Conservation (phyloP, 2,113 vertebrate genomes). For the Ancistrus triradiatus region DNA sequence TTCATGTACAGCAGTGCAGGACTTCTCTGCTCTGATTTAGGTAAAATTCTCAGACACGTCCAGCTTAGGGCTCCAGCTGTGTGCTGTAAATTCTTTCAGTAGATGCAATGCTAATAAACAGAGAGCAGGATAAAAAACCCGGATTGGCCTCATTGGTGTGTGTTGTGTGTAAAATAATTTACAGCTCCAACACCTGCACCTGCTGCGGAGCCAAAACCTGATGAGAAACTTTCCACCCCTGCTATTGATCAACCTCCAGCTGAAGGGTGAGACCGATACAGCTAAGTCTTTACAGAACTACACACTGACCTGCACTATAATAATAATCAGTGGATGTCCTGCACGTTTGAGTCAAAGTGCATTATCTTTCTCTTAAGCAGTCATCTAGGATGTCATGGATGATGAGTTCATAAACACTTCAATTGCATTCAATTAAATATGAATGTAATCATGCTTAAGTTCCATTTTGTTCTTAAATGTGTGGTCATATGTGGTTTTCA, state of each 20-base stretch:
- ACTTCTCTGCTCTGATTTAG: neutral
- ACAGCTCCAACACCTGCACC: slow-evolving; percentile 5
- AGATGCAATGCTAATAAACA: neutral
- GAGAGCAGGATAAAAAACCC: neutral
- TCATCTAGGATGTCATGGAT: no score
- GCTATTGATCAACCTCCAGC: neutral
- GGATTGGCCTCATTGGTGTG: neutral
- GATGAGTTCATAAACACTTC: no score
- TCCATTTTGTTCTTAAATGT: no score
- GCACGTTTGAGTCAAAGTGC: no score
- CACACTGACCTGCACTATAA: no score
- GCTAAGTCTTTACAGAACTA: no score
- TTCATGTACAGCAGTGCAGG: neutral
- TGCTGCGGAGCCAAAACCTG: slow-evolving; percentile 14
- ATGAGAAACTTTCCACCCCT: slow-evolving; percentile 16
- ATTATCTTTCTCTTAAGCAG: no score
- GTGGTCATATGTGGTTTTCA: no score
- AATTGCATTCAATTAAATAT: no score
- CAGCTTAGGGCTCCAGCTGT: slow-evolving; percentile 1
- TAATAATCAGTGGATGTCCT: no score
- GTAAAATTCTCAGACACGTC: neutral
- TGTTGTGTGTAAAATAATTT: slow-evolving; percentile 10
- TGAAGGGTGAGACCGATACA: slow-evolving; percentile 42
- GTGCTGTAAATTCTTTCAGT: neutral
- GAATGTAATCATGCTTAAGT: no score